Percentiles rank a stretch among this genome's conserved stretches.
These are phyloP conservation scores for Melanotus villosus DNA, from an alignment of 2,888 invertebrate genomes.

Conservation along the genomic window DNA sequence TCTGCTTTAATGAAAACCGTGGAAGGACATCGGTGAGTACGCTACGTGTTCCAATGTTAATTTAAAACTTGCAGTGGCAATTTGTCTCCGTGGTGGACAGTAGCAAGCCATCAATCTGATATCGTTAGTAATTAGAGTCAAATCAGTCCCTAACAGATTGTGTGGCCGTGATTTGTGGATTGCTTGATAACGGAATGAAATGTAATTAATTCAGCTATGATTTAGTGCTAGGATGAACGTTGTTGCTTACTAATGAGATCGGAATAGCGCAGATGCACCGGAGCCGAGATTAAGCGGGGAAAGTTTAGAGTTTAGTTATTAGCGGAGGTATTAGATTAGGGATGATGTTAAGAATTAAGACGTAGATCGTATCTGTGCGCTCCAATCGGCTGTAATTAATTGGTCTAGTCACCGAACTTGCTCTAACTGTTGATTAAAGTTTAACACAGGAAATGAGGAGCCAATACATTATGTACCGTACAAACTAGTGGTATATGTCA, in stretches of 20 bases:
- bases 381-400: slow-evolving; percentile 38
- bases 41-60: slow-evolving; percentile 37
- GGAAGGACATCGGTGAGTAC: neutral
- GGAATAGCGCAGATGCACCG: slow-evolving; percentile 43
- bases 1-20: neutral
- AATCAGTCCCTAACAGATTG: slow-evolving; percentile 65
- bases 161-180: slow-evolving; percentile 66
- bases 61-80: slow-evolving; percentile 31
- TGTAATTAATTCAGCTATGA: slow-evolving; percentile 67
- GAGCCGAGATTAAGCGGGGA: slow-evolving; percentile 35
- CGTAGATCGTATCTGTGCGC: slow-evolving; percentile 29
- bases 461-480: neutral
- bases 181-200: slow-evolving; percentile 66
- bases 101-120: slow-evolving; percentile 57
- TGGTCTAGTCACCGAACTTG: slow-evolving; percentile 26
- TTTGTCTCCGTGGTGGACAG: slow-evolving; percentile 50
- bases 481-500: no score
- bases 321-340: slow-evolving; percentile 37
- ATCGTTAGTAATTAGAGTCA: slow-evolving; percentile 64
- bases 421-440: slow-evolving; percentile 30
- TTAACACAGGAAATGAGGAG: neutral
- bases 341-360: slow-evolving; percentile 44
- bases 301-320: slow-evolving; percentile 43
- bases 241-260: slow-evolving; percentile 63
- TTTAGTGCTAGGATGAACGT: slow-evolving; percentile 57